Percentiles rank a stretch among this genome's conserved stretches.
phyloP scores from a whole-genome alignment of 2,113 vertebrate genomes.

The Urocynchramus pylzowi region DNA sequence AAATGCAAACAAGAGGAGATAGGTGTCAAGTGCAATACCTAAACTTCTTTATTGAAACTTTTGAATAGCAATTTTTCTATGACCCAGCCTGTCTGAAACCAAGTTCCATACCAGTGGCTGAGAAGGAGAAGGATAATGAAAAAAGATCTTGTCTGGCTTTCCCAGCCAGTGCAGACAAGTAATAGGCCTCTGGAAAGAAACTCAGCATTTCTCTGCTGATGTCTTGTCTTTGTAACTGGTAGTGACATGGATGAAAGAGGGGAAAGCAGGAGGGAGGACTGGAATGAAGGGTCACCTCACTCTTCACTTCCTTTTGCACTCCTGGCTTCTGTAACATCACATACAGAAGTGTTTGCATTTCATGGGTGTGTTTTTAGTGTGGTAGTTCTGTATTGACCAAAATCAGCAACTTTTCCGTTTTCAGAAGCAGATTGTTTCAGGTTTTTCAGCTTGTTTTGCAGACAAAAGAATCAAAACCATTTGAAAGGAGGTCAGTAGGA shows the following conservation, averaged over 20 bases:
- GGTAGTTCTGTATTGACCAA: neutral
- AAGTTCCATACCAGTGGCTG: neutral
- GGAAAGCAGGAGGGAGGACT: neutral
- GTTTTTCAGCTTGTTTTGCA: conserved; percentile 24
- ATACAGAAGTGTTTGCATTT: neutral
- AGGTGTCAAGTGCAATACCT: neutral
- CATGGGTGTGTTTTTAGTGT: neutral
- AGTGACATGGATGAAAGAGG: neutral
- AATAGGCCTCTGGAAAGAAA: neutral
- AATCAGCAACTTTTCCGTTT: neutral
- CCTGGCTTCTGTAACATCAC: neutral
- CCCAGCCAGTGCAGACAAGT: neutral
- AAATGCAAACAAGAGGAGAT: neutral
- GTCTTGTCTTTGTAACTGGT: neutral
- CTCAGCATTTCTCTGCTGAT: neutral
- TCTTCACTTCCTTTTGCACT: neutral
- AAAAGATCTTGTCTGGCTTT: neutral
- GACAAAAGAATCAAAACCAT: conserved; percentile 33
- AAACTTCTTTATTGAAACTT: neutral
- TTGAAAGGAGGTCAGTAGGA: conserved; percentile 39
- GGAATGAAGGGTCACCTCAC: neutral
- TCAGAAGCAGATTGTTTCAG: neutral
- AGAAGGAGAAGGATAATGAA: neutral
- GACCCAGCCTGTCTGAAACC: neutral
- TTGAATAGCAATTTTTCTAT: neutral